Evolutionary conservation across 2,797 vertebrate genomes (phyloP).

Genomic region (Phylloscopus collybita): DNA sequence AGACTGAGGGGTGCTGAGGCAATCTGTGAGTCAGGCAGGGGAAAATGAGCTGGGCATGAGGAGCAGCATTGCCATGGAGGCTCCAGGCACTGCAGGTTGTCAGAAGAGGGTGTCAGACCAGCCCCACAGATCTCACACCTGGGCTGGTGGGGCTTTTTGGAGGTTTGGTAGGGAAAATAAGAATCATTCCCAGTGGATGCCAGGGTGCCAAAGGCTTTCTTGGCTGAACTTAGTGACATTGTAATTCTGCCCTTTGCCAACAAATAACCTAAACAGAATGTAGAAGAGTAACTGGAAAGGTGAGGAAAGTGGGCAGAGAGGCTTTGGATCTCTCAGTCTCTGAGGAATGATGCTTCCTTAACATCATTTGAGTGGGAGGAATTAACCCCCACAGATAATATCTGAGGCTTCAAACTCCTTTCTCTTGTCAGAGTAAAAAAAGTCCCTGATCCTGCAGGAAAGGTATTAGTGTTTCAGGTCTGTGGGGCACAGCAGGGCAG

Average conservation of each 20-base stretch:
- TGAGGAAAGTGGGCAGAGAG: not conserved
- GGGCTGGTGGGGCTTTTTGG: not conserved
- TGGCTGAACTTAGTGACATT: not conserved
- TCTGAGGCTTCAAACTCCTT: not conserved
- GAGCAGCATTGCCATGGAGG: not conserved
- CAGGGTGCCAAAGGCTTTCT: not conserved
- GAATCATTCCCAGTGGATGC: not conserved
- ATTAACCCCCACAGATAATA: not conserved
- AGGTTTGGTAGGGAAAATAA: not conserved
- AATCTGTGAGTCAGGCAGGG: not conserved
- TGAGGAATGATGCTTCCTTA: not conserved
- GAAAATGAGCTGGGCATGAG: not conserved
- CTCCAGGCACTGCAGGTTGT: not conserved
- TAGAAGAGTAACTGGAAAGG: not conserved
- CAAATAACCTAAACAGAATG: not conserved
- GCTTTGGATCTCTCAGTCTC: not conserved
- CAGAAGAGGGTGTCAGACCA: fast-evolving
- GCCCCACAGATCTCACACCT: fast-evolving
- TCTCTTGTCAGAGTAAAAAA: not conserved
- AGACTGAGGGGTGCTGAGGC: not conserved
- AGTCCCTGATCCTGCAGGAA: not conserved
- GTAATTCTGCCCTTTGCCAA: not conserved
- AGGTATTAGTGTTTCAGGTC: conserved; percentile 24
- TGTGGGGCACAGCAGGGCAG: conserved; percentile 11
- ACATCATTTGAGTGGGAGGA: not conserved